These are phyloP conservation scores for Orientallactaga sibirica DNA, from an alignment of 2,797 vertebrate species.

Conservation along the genomic window DNA sequence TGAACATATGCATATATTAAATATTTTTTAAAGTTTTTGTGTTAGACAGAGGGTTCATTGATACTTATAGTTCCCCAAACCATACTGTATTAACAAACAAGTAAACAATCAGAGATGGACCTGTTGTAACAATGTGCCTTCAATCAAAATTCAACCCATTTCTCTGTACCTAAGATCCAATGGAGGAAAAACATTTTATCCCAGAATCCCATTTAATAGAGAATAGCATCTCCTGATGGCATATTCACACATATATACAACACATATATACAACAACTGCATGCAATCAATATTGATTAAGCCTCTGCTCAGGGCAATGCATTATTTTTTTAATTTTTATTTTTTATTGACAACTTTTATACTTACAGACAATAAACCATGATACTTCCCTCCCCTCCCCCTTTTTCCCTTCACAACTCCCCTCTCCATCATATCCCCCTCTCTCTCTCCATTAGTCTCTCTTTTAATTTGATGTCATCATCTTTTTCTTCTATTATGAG, in stretches of 20 bases:
- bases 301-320: neutral
- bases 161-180: constrained; percentile 3
- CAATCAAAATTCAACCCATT: neutral
- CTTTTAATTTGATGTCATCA: too few relatives aligned
- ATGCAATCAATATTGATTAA: constrained; percentile 33
- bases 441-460: too few relatives aligned
- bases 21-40: neutral
- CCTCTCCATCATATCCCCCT: too few relatives aligned
- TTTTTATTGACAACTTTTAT: too few relatives aligned
- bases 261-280: neutral
- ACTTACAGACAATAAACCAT: too few relatives aligned
- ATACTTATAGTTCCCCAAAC: neutral
- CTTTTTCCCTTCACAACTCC: too few relatives aligned
- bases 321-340: neutral
- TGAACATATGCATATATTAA: neutral
- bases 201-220: constrained; percentile 1
- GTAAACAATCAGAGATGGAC: neutral
- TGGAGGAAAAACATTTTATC: neutral
- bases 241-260: neutral
- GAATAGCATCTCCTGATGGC: neutral
- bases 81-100: constrained; percentile 1
- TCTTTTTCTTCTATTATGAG: too few relatives aligned
- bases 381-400: too few relatives aligned
- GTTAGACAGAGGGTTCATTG: neutral
- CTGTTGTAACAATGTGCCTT: neutral